Percentiles rank a stretch among this genome's conserved stretches.
Conservation (phyloP, 2,113 vertebrate species). For the Chaetura pelagica region DNA sequence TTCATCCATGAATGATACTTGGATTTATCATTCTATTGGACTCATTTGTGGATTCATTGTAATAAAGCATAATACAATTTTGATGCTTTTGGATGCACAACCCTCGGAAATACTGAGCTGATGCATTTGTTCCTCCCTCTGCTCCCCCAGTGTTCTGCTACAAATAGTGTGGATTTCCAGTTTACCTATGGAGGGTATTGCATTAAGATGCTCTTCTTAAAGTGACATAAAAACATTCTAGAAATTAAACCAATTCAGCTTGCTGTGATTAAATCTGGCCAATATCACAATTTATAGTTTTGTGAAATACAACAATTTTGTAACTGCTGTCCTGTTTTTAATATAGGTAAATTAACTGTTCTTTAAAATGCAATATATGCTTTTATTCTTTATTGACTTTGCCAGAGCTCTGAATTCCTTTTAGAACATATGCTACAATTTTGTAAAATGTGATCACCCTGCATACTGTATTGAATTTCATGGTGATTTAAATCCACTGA, state of each 20-base stretch:
- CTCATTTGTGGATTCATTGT: conserved; percentile 12
- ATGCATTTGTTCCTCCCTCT: neutral
- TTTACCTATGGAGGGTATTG: neutral
- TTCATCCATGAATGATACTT: neutral
- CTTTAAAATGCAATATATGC: neutral
- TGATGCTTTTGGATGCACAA: neutral
- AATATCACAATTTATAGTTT: neutral
- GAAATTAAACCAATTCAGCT: neutral
- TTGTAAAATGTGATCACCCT: neutral
- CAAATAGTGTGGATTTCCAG: neutral
- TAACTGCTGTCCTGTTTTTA: neutral
- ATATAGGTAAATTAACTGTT: neutral
- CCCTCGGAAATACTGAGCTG: conserved; percentile 15
- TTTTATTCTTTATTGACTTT: neutral
- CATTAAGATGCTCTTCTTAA: neutral
- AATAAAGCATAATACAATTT: conserved; percentile 1
- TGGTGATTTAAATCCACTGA: neutral
- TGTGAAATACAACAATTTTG: neutral
- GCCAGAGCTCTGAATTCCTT: neutral
- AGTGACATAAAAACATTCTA: neutral
- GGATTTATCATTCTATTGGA: conserved; percentile 23
- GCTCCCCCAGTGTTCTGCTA: neutral
- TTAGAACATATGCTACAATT: neutral
- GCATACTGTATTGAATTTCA: neutral
- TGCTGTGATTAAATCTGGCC: neutral